Evolutionary conservation across 2,797 vertebrate species (phyloP), one percentile per base, ranked within the genome.

Genomic region (Otus scops): DNA sequence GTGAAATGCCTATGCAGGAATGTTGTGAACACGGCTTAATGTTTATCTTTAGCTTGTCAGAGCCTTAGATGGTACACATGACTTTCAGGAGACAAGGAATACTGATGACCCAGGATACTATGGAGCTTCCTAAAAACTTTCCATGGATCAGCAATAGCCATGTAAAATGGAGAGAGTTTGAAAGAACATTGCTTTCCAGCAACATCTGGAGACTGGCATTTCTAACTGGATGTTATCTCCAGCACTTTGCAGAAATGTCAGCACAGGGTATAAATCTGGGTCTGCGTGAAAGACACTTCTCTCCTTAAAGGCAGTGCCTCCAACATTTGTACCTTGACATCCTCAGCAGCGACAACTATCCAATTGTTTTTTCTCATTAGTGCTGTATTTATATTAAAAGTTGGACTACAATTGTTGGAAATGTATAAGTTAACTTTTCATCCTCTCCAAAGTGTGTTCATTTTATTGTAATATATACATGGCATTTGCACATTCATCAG

Each of bases 401-500:
- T 80, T 75, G 23, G 9, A 24, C 20, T 61, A 24, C 32, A 60
- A 10, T 21, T 38, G 11, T 50, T 82, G 32, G 38, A 92, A 96
- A 73, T 32, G 9, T 56, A 18, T 20, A 87, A 93, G 64, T 54
- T 76, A 94, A 73, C 48, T 95, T 95, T 89, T 85, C 34, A 61
- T 74, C 18, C 18, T 51, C 27, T 74, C 36, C 27, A 65, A 77
- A 89, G 32, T 34, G 17, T 64, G 87, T 89, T 92, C 24, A 80
- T 68, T 88, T 74, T 22, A 77, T 74, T 95, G 32, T 36, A 77
- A 94, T 83, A 92, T 53, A 92, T 73, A 85, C 39, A 21, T 57
- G 45, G 53, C 38, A 89, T 90, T 74, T 93, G 39, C 68, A 87
- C 70, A 93, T 89, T 77, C 84, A 85, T 94, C 88, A 85, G 74